Evolutionary conservation across 53 echinoderm and acorn worm species (phyloP).

Genomic region (Paelopatides confundens): DNA sequence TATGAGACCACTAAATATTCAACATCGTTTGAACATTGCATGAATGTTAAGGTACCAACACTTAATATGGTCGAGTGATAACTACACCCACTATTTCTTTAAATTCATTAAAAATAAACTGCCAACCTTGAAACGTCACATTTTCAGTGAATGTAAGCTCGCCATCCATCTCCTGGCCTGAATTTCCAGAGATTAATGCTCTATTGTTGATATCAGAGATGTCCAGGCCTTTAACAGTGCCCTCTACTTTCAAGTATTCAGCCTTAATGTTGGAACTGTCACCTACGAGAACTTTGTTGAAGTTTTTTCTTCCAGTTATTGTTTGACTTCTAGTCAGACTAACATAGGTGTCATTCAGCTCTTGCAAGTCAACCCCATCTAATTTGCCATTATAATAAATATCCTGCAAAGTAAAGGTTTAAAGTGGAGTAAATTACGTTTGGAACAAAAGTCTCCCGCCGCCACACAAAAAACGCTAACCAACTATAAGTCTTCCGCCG

Average conservation of each 20-base stretch:
- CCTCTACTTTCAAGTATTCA: slow-evolving; percentile 46
- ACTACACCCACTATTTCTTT: no score
- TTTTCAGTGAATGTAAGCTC: slow-evolving; percentile 68
- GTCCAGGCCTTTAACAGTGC: slow-evolving; percentile 58
- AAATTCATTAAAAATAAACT: not conserved
- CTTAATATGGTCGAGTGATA: no score
- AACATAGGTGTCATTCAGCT: slow-evolving; percentile 72
- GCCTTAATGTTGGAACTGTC: slow-evolving; percentile 49
- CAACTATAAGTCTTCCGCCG: no score
- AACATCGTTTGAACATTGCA: no score
- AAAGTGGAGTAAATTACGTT: not conserved
- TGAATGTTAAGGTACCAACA: no score
- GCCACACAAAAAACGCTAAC: no score
- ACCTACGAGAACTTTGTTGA: slow-evolving; percentile 52
- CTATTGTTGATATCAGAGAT: slow-evolving; percentile 53
- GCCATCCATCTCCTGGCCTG: slow-evolving; percentile 59
- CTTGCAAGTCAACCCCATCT: slow-evolving; percentile 71
- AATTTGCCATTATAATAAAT: slow-evolving; percentile 61
- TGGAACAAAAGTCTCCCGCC: no score
- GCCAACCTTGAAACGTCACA: slow-evolving; percentile 72
- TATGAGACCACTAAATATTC: no score
- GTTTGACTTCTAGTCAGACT: slow-evolving; percentile 71
- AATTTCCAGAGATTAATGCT: slow-evolving; percentile 55
- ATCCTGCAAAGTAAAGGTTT: slow-evolving; percentile 38
- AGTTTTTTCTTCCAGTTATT: slow-evolving; percentile 73